Evolutionary conservation across 1,140 invertebrate genomes (phyloP).

Genomic region (Leptinotarsa defecta): DNA sequence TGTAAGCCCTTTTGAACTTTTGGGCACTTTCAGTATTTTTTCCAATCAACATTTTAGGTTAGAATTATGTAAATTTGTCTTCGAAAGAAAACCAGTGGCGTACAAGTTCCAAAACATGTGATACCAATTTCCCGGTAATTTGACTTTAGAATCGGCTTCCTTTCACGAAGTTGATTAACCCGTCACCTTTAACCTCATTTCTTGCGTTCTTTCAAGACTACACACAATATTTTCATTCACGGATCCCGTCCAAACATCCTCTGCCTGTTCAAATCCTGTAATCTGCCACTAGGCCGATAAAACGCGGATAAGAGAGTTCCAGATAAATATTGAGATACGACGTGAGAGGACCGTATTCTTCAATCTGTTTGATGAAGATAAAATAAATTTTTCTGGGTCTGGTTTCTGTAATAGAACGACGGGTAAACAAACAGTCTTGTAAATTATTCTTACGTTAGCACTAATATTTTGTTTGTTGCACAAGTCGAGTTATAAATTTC

Average conservation of each 20-base stretch:
- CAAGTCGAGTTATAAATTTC: not conserved
- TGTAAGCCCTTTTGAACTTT: too few relatives aligned
- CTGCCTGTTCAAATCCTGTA: not conserved
- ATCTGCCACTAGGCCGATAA: conserved; percentile 6
- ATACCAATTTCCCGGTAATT: too few relatives aligned
- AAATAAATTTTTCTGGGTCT: conserved; percentile 6
- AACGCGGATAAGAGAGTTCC: not conserved
- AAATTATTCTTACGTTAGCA: conserved; percentile 1
- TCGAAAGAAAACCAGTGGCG: too few relatives aligned
- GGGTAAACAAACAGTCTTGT: conserved; percentile 5
- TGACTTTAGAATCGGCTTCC: too few relatives aligned
- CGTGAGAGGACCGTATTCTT: not conserved
- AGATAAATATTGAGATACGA: conserved; percentile 6
- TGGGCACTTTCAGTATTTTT: too few relatives aligned
- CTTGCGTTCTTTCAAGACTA: too few relatives aligned
- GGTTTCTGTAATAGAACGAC: conserved; percentile 8
- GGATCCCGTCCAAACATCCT: not conserved
- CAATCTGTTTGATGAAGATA: conserved; percentile 1
- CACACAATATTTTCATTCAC: not conserved
- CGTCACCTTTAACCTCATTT: too few relatives aligned
- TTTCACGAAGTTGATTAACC: too few relatives aligned
- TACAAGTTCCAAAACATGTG: too few relatives aligned
- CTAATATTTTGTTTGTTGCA: not conserved
- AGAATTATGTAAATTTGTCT: too few relatives aligned
- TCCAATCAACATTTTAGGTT: too few relatives aligned